Base-by-base conservation (phyloP, 1,140 invertebrate species). In the Calliphora vicina region DNA sequence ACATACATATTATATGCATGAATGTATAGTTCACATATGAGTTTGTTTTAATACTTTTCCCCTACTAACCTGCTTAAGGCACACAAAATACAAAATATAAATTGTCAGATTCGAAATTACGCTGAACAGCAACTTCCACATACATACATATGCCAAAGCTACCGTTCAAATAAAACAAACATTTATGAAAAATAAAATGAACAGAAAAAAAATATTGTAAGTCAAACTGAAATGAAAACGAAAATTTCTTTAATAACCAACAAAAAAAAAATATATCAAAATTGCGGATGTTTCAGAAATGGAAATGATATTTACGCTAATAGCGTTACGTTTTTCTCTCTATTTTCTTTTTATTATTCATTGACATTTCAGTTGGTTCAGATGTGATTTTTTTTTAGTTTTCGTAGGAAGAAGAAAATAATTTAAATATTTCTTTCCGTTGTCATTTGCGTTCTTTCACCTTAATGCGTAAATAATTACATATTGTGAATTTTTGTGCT, bases 271-370 rank as follows among this genome's bases (percentile, higher is more conserved):
- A 35, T 35, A 35, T 35, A n/a, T 57, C 50, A n/a, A n/a, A n/a
- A n/a, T n/a, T 57, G 50, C 17, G 50, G 50, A 57, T 15, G 50
- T 57, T 57, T 57, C 15, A 13, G 50, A 57, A 57, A 57, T 57
- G 50, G 50, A 57, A 57, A 57, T 57, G 50, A 57, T 57, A 57
- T 57, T 57, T 57, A 57, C 50, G 50, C 50, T 57, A 57, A 57
- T 57, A 57, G 50, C 50, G 50, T 57, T 57, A 57, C 50, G 17
- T 57, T 57, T 57, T 35, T 5, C 35, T 35, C 35, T 35, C 10
- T 35, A 10, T 35, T 35, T 35, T 35, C 29, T 35, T 35, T 35
- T 35, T 35, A 35, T 35, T 35, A n/a, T 57, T 57, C 50, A 57
- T 57, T 57, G 50, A 57, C 50, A 57, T 57, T 57, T 57, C n/a